Base-by-base conservation (phyloP, 2,797 vertebrate species). In the Sebastiscus tertius region DNA sequence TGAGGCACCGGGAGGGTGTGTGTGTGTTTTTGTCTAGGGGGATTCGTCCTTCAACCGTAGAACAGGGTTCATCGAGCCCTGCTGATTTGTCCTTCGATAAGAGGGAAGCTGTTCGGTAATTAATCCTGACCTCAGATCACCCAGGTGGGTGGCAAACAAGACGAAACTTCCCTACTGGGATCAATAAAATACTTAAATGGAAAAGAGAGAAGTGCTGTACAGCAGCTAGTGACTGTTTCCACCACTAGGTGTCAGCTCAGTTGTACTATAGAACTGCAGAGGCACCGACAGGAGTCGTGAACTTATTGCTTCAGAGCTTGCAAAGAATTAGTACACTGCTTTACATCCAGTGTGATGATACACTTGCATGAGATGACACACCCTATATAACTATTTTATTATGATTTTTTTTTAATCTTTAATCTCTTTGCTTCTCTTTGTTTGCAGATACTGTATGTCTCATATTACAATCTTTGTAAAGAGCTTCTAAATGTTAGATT, bases 191-290 rank as follows among this genome's bases (percentile, higher is more conserved):
- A 80, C 68, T 76, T 60, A 14, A 33, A 77, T 67, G 76, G 71
- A 24, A 70, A 54, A 54, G 26, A 60, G 16, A 22, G 12, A 10
- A n/a, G n/a, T 0, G 4, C 31, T 11, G 5, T 27, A 24, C 27
- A 55, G 60, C 2, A n/a, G 64, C 54, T 79, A 29, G 22, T 56
- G 6, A 24, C 56, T 11, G 4, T 75, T 86, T 72, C 31, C 24
- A 39, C 92, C 93, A 93, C 93, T 93, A 92, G 93, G 66, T 90
- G 93, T 91, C 93, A 93, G 80, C 72, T 91, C 34, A 82, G 88
- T 59, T 84, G 86, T 74, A 78, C 78, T 49, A n/a, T 86, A 87
- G 68, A 87, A 58, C 67, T 66, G n/a, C 74, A 77, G 46, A 67
- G 18, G 24, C 33, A 9, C 39, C 29, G 14, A 66, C 24, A 34